phyloP scores from a whole-genome alignment of 2,888 invertebrate species.

The Idaea aversata region DNA sequence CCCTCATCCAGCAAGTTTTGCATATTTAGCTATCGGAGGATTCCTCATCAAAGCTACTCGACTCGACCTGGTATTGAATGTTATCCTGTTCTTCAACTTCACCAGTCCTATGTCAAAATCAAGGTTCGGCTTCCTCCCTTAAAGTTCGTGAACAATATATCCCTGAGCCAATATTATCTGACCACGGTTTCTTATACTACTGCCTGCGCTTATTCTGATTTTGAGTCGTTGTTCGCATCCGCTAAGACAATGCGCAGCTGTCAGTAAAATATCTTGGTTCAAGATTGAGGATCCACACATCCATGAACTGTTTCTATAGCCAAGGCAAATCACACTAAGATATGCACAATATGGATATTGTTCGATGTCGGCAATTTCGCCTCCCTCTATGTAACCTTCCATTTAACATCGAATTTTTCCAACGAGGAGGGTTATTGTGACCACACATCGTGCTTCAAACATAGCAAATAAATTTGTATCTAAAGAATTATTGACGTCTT shows the following conservation, averaged over 20 bases:
- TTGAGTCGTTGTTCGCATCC: not conserved
- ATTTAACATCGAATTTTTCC: not conserved
- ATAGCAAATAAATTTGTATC: not conserved
- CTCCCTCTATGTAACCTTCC: not conserved
- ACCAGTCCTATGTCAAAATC: constrained; percentile 26
- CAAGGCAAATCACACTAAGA: not conserved
- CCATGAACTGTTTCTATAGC: not conserved
- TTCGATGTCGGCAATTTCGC: not conserved
- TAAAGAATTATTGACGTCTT: no score
- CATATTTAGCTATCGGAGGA: constrained; percentile 22
- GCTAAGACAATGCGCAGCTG: not conserved
- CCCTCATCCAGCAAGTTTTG: constrained; percentile 38
- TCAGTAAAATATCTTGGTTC: not conserved
- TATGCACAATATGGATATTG: not conserved
- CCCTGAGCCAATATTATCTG: not conserved
- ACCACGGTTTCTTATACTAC: constrained; percentile 14
- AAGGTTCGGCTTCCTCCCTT: rapidly evolving
- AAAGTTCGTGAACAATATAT: constrained; percentile 21
- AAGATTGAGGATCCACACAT: not conserved
- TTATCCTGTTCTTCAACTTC: constrained; percentile 8
- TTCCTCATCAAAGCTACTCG: constrained; percentile 28
- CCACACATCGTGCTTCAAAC: not conserved
- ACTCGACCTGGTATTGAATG: constrained; percentile 17
- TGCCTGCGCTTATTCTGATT: constrained; percentile 20
- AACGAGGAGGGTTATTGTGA: not conserved